These are phyloP conservation scores for Paramuricea clavata DNA, from an alignment of 92 coral and sea anemone species.

Conservation along the genomic window DNA sequence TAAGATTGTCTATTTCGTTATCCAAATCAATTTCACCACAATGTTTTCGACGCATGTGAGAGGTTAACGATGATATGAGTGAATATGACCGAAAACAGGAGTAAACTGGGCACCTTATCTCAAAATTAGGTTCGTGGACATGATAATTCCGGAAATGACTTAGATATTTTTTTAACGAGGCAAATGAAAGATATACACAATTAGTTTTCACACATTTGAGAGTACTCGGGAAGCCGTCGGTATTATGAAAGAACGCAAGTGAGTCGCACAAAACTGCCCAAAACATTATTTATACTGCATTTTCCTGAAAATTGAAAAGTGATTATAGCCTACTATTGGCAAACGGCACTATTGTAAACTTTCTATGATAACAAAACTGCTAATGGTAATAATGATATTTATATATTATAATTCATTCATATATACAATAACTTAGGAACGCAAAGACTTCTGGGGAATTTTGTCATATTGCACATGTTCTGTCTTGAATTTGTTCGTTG, in stretches of 20 bases:
- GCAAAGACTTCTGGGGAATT: no score
- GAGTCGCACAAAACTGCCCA: no score
- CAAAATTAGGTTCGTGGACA: constrained; percentile 45
- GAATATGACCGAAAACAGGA: constrained; percentile 40
- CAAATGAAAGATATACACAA: constrained; percentile 34
- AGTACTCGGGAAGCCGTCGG: not conserved
- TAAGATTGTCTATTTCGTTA: not conserved
- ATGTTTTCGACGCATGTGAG: constrained; percentile 63
- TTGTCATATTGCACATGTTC: not conserved
- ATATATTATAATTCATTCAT: no score
- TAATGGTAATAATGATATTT: no score
- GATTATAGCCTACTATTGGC: no score
- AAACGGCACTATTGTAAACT: no score
- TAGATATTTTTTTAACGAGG: constrained; percentile 15
- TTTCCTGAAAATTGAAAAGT: not conserved
- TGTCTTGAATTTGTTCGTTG: not conserved
- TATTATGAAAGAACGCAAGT: no score
- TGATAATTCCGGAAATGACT: constrained; percentile 27
- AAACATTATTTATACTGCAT: no score
- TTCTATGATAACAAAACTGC: no score
- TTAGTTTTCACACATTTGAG: constrained; percentile 13
- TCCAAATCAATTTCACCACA: constrained; percentile 5
- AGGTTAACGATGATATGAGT: constrained; percentile 53
- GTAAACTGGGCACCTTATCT: constrained; percentile 37
- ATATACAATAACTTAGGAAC: no score